Evolutionary conservation across 2,888 invertebrate species (phyloP).

Genomic region (Dicycla oo): DNA sequence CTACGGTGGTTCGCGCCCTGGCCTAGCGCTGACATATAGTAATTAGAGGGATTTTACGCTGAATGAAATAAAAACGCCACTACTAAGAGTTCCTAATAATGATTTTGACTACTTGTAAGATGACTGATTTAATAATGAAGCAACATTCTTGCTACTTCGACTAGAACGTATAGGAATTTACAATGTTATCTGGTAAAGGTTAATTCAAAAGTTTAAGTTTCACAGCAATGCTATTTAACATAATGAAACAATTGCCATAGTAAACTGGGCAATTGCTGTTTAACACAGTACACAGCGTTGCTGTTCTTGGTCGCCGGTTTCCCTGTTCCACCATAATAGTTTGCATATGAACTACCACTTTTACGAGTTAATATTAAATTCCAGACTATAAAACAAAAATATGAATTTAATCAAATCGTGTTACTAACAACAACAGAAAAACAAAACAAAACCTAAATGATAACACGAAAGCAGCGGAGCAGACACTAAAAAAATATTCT

Average conservation of each 20-base stretch:
- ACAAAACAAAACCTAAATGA: not conserved
- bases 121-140: not conserved
- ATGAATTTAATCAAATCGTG: not conserved
- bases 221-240: not conserved
- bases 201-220: not conserved
- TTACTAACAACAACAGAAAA: not conserved
- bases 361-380: not conserved
- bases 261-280: not conserved
- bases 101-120: not conserved
- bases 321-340: not conserved
- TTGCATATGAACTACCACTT: not conserved
- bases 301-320: not conserved
- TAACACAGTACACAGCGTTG: not conserved
- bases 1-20: too few relatives aligned
- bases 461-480: conserved; percentile 9
- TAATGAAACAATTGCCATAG: not conserved
- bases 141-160: too few relatives aligned
- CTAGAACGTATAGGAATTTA: not conserved
- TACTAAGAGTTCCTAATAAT: not conserved
- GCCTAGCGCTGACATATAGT: too few relatives aligned
- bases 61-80: conserved; percentile 9
- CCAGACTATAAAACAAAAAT: not conserved
- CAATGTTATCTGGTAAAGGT: not conserved
- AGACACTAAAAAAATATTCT: conserved; percentile 12
- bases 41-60: too few relatives aligned